Evolutionary conservation across 2,888 invertebrate genomes (phyloP), one percentile per base, ranked within the genome.

Genomic region (Torymus auratus): DNA sequence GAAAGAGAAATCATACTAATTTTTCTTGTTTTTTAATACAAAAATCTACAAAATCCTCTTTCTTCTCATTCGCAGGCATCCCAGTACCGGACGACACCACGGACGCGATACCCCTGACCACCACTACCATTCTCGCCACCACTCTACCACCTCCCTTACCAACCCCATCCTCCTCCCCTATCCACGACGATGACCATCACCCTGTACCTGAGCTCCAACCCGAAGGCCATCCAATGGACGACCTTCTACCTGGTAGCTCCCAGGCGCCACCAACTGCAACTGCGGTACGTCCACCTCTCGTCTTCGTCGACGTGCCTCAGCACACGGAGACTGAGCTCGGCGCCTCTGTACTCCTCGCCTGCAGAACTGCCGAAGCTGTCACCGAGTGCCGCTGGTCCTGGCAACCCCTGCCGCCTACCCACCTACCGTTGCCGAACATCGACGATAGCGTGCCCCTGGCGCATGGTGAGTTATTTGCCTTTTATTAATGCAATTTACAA

Each of bases 381-480:
- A 84, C 84, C 56, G 90, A 91, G 69, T 91, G 91, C 77, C 89
- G 88, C 74, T 91, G 91, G 91, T 90, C 89, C 78, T 91, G 90
- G 90, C 87, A 87, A 52, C 87, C 90, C 20, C 82, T 89, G 50
- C 88, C 89, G 0, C 90, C 90, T 14, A 85, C 87, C 58, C 86
- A 89, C 78, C 84, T 90, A 68, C 90, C 90, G 62, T 85, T 87
- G 83, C 90, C 90, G 77, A 86, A 89, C 77, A 86, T 86, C 82
- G 88, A 85, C 65, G 87, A 88, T 72, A 81, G 71, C 68, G 64
- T 83, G 11, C 55, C 72, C 10, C 74, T n/a, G 13, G 20, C 56
- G n/a, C 75, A 60, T 52, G 17, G 75, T 75, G 20, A 61, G 76
- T 75, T 7, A 14, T 68, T 52, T 52, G 7, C 11, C 28, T 2